Evolutionary conservation across 2,113 vertebrate species (phyloP).

Genomic region (Myanophis thanlyinensis): DNA sequence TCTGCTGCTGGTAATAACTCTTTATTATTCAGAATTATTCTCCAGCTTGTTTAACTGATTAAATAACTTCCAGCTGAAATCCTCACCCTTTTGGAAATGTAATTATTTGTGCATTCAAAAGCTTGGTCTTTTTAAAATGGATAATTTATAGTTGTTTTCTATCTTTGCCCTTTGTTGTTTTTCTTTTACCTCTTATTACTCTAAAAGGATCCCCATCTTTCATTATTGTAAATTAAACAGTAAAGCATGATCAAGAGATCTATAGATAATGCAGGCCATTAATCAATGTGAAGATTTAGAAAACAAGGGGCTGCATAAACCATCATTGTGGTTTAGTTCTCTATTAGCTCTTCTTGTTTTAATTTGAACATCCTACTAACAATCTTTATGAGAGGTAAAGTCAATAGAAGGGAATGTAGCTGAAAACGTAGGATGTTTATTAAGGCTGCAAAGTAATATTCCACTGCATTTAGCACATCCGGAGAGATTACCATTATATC

Average conservation of each 20-base stretch:
- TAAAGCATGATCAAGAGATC: neutral
- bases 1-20: conserved; percentile 20
- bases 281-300: neutral
- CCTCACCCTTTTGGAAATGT: neutral
- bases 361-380: fast-evolving
- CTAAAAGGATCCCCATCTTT: neutral
- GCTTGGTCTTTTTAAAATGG: neutral
- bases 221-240: neutral
- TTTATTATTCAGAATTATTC: neutral
- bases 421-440: neutral
- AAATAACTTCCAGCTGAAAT: neutral
- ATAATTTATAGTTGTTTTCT: neutral
- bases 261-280: neutral
- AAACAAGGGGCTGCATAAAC: neutral
- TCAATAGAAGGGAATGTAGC: neutral
- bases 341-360: neutral
- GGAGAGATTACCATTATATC: neutral
- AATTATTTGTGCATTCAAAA: fast-evolving
- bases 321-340: fast-evolving
- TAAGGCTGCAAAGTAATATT: neutral
- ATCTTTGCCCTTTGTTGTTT: neutral
- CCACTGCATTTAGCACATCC: neutral
- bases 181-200: neutral
- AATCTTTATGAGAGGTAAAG: neutral
- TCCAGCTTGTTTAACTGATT: neutral